Conservation (phyloP, 2,888 invertebrate species). For the Ptychoptera albimana region DNA sequence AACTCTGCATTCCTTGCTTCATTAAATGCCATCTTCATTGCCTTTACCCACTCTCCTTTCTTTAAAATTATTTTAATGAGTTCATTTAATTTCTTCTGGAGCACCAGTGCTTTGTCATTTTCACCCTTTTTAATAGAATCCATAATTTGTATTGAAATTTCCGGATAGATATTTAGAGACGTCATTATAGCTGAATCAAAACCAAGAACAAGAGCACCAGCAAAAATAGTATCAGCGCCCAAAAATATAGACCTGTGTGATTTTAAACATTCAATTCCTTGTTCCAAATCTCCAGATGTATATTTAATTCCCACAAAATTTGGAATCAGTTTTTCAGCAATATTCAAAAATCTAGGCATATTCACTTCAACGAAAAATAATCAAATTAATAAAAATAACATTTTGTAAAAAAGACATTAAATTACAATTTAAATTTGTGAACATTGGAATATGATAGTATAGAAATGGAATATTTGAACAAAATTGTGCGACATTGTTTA, state of each 20-base stretch:
- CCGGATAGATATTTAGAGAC: conserved; percentile 48
- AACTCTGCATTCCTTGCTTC: background rate
- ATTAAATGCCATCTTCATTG: conserved; percentile 2
- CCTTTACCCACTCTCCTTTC: conserved; percentile 1
- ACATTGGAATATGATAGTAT: conserved; percentile 68
- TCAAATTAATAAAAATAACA: background rate
- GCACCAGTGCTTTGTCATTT: background rate
- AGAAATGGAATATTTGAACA: conserved; percentile 63
- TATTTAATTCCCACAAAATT: conserved; percentile 73
- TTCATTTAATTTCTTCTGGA: background rate
- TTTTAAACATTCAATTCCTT: conserved; percentile 43
- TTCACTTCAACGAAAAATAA: conserved; percentile 38
- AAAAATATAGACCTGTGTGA: conserved; percentile 41
- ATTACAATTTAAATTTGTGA: conserved; percentile 57
- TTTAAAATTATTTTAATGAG: background rate
- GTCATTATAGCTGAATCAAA: conserved; percentile 59
- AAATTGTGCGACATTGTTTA: conserved; percentile 46
- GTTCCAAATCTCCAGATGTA: conserved; percentile 54
- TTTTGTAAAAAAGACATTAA: conserved; percentile 13
- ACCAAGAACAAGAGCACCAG: conserved; percentile 48
- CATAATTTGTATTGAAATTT: conserved; percentile 38
- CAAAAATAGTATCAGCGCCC: conserved; percentile 46
- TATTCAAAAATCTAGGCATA: conserved; percentile 51
- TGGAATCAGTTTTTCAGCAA: conserved; percentile 44
- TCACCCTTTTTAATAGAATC: conserved; percentile 29